Conservation (phyloP, 2,113 vertebrate genomes). For the Hipposideros armiger region DNA sequence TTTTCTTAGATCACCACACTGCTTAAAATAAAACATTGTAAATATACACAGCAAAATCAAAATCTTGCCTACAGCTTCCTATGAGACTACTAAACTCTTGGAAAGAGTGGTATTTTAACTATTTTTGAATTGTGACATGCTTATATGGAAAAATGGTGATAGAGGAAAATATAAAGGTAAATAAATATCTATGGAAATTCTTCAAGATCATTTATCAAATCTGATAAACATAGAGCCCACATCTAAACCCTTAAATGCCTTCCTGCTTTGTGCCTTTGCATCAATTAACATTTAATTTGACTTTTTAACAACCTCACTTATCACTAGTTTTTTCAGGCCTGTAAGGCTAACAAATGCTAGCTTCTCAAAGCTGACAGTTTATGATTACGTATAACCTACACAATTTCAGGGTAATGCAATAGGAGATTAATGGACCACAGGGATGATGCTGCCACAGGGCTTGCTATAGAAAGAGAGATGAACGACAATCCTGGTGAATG, state of each 20-base stretch:
- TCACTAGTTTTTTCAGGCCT: constrained; percentile 83
- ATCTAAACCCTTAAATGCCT: constrained; percentile 80
- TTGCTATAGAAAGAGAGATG: constrained; percentile 52
- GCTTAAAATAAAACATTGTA: constrained; percentile 75
- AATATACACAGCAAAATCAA: background rate
- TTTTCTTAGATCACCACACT: constrained; percentile 71
- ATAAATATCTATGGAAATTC: constrained; percentile 74
- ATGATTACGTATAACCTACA: constrained; percentile 83
- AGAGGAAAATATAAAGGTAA: constrained; percentile 70
- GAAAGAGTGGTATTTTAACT: background rate
- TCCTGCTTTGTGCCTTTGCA: constrained; percentile 84
- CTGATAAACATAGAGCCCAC: constrained; percentile 83
- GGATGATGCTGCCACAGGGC: constrained; percentile 42
- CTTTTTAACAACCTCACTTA: constrained; percentile 88
- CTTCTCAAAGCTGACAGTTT: constrained; percentile 85
- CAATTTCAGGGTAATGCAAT: constrained; percentile 77
- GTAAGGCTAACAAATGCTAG: constrained; percentile 85
- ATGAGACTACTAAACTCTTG: background rate
- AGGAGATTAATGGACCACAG: constrained; percentile 81
- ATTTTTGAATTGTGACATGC: constrained; percentile 5
- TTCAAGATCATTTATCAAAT: constrained; percentile 84
- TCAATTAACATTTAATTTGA: constrained; percentile 90
- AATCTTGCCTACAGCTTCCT: constrained; percentile 62
- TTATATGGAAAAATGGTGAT: constrained; percentile 58
- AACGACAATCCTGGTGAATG: background rate